Percentiles rank a stretch among this genome's conserved stretches.
These are phyloP conservation scores for Poeciliopsis gracilis DNA, from an alignment of 2,797 vertebrate genomes.

Conservation along the genomic window DNA sequence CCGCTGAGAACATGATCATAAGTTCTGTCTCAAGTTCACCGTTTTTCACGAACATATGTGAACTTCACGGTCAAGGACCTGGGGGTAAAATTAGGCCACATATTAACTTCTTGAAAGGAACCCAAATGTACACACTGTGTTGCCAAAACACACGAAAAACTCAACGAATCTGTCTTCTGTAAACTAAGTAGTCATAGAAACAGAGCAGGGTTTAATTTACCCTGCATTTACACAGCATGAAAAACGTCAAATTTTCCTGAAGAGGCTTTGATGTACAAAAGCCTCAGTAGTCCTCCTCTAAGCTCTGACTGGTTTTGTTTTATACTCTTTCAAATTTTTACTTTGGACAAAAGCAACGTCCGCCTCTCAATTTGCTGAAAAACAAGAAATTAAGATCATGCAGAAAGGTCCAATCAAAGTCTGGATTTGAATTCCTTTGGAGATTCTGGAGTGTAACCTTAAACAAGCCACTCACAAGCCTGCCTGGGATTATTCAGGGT, in stretches of 20 bases:
- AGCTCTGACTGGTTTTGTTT: background rate
- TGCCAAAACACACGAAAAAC: background rate
- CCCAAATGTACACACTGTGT: constrained; percentile 27
- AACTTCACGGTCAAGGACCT: constrained; percentile 34
- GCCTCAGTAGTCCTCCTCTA: background rate
- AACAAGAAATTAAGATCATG: no score
- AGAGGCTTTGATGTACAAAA: background rate
- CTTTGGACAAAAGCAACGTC: background rate
- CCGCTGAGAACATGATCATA: constrained; percentile 16
- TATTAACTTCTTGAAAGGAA: background rate
- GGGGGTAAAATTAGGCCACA: constrained; percentile 11
- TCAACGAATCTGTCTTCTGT: constrained; percentile 15
- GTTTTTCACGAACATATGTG: constrained; percentile 12
- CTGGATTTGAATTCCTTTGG: no score
- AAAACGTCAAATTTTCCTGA: background rate
- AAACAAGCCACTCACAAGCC: background rate
- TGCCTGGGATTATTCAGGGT: background rate
- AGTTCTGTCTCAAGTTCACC: constrained; percentile 29
- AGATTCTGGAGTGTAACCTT: no score
- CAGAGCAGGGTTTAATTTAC: constrained; percentile 34
- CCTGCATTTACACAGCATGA: constrained; percentile 10
- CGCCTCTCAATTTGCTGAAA: no score
- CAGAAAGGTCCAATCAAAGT: no score
- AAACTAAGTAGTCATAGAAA: constrained; percentile 34
- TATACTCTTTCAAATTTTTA: background rate